phyloP scores from a whole-genome alignment of 2,113 vertebrate species.

The Corvus cornix region DNA sequence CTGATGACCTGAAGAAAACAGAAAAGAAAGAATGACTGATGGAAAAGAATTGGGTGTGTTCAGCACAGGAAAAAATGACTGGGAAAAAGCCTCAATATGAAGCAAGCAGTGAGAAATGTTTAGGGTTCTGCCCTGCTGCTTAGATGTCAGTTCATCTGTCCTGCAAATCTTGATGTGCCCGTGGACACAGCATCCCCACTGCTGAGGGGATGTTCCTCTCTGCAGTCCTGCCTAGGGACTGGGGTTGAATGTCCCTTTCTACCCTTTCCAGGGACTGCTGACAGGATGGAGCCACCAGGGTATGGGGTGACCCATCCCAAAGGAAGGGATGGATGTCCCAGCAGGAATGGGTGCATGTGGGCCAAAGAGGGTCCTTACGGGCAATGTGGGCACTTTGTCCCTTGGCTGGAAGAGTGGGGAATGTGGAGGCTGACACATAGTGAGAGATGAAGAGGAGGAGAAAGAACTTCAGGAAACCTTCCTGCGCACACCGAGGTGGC shows the following conservation, averaged over 20 bases:
- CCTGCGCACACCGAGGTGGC: accelerated
- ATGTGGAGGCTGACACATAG: neutral
- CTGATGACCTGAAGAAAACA: neutral
- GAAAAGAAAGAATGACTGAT: neutral
- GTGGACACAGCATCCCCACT: neutral
- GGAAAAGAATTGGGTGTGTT: neutral
- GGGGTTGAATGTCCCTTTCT: neutral
- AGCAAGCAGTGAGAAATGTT: neutral
- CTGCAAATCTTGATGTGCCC: neutral
- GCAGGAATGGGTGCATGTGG: accelerated
- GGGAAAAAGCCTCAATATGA: neutral
- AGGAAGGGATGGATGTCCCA: neutral
- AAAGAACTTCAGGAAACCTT: neutral
- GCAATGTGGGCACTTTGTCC: neutral
- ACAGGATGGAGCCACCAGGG: neutral
- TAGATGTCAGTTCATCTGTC: neutral
- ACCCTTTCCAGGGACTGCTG: neutral
- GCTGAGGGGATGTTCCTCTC: neutral
- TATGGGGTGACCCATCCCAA: neutral
- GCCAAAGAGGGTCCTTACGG: neutral
- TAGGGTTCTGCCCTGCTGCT: neutral
- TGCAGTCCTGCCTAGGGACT: neutral
- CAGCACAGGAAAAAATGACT: neutral
- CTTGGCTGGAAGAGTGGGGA: neutral
- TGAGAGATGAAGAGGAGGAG: neutral